These are phyloP conservation scores for Meganola albula DNA, from an alignment of 2,888 invertebrate genomes.

Conservation along the genomic window DNA sequence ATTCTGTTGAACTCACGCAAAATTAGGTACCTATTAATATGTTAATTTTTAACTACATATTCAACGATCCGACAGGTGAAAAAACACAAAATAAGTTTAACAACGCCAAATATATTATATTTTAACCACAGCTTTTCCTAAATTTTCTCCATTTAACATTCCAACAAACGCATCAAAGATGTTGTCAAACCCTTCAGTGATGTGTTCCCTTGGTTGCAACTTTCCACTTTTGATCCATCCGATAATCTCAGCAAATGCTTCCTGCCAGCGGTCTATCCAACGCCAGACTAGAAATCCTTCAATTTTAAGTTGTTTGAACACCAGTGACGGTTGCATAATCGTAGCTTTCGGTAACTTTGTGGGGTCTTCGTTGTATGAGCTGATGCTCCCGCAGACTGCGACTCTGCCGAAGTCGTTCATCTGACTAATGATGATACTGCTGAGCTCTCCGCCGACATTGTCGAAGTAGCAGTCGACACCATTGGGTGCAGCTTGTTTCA, in stretches of 20 bases:
- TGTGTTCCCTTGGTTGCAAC: slow-evolving; percentile 79
- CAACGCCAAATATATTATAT: neutral
- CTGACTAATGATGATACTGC: slow-evolving; percentile 71
- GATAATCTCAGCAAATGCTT: slow-evolving; percentile 75
- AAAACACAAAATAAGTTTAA: neutral
- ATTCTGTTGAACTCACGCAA: no score
- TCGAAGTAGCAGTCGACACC: slow-evolving; percentile 86
- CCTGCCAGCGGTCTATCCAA: slow-evolving; percentile 73
- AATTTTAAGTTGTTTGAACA: slow-evolving; percentile 68
- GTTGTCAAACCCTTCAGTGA: slow-evolving; percentile 82
- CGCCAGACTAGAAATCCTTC: slow-evolving; percentile 76
- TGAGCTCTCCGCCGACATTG: slow-evolving; percentile 82
- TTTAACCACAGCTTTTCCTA: slow-evolving; percentile 42
- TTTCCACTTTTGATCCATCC: slow-evolving; percentile 80
- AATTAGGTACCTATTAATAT: no score
- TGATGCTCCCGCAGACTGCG: slow-evolving; percentile 46
- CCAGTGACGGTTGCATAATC: slow-evolving; percentile 66
- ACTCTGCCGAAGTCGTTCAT: slow-evolving; percentile 79
- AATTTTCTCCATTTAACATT: slow-evolving; percentile 76
- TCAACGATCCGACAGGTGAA: no score
- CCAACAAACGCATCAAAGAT: slow-evolving; percentile 80
- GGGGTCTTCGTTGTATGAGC: slow-evolving; percentile 5
- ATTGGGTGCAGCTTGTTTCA: slow-evolving; percentile 67
- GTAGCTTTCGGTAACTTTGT: slow-evolving; percentile 11
- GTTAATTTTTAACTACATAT: no score